Conservation (phyloP, 2,888 invertebrate species). For the Sarcophaga caerulescens region DNA sequence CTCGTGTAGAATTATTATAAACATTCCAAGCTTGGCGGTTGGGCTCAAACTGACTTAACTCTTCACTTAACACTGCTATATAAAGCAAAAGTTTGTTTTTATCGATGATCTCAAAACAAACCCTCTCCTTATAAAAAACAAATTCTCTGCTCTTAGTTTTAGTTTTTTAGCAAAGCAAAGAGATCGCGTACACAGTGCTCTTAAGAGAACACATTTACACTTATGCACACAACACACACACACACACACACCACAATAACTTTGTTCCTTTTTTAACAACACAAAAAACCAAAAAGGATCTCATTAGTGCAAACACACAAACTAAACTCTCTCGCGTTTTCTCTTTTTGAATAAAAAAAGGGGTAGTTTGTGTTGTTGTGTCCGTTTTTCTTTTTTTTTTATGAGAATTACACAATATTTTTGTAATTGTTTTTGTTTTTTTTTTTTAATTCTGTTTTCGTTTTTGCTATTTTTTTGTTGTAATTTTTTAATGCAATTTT, state of each 20-base stretch:
- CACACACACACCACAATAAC: too few species aligned
- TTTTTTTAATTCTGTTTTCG: constrained; percentile 2
- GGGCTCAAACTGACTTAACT: constrained; percentile 80
- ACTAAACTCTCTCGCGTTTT: constrained; percentile 4
- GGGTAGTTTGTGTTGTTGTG: constrained; percentile 39
- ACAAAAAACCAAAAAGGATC: constrained; percentile 46
- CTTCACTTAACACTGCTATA: constrained; percentile 75
- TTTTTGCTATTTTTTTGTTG: constrained; percentile 34
- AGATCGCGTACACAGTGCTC: background rate
- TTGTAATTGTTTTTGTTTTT: background rate
- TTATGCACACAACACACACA: too few species aligned
- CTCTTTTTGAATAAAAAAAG: constrained; percentile 35
- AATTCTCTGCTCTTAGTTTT: constrained; percentile 38
- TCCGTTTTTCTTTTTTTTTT: constrained; percentile 10
- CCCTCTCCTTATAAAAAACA: constrained; percentile 55
- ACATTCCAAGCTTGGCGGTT: constrained; percentile 77
- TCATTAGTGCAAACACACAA: constrained; percentile 18
- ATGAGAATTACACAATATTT: constrained; percentile 50
- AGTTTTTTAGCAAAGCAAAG: constrained; percentile 69
- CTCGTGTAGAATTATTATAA: constrained; percentile 29
- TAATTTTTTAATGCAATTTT: constrained; percentile 52
- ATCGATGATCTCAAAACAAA: constrained; percentile 65
- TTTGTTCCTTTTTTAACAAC: background rate
- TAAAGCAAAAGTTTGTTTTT: constrained; percentile 73
- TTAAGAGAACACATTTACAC: background rate